A percentile compares a stretch with the other conserved stretches of the same genome.
These are phyloP conservation scores for Circaetus gallicus DNA, from an alignment of 2,113 vertebrate species.

Conservation along the genomic window DNA sequence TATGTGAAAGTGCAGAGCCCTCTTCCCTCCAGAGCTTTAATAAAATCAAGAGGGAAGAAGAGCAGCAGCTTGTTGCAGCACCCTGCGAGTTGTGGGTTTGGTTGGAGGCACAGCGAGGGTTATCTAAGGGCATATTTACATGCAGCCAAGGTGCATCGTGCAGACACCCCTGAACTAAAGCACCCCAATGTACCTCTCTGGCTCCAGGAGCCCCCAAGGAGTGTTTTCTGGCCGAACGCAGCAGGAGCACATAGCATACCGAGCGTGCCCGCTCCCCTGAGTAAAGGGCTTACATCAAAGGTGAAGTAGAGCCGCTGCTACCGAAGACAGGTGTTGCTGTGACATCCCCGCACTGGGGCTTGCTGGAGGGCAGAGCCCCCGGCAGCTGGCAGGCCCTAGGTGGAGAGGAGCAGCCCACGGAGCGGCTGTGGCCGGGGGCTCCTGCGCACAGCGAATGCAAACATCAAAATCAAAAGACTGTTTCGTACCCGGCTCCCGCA, in stretches of 20 bases:
- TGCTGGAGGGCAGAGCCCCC: background rate
- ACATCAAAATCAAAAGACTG: background rate
- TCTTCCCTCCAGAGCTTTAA: background rate
- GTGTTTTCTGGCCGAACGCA: background rate
- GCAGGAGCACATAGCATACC: background rate
- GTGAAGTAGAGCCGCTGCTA: background rate
- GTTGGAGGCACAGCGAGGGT: background rate
- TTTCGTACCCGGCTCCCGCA: background rate
- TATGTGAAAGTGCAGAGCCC: background rate
- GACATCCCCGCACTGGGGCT: background rate
- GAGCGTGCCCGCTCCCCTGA: fast-evolving
- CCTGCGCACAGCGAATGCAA: background rate
- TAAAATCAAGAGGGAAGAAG: background rate
- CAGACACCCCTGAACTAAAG: background rate
- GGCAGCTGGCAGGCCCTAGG: background rate
- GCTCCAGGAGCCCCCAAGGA: background rate
- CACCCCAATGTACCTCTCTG: background rate
- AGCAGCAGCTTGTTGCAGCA: background rate
- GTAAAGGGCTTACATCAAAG: background rate
- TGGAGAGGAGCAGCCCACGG: fast-evolving
- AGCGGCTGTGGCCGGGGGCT: background rate
- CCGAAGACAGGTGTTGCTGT: fast-evolving
- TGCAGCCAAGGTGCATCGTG: background rate
- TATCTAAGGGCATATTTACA: background rate
- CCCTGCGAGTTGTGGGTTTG: background rate